Evolutionary conservation across 2,113 vertebrate genomes (phyloP).

Genomic region (Ageneiosus marmoratus): DNA sequence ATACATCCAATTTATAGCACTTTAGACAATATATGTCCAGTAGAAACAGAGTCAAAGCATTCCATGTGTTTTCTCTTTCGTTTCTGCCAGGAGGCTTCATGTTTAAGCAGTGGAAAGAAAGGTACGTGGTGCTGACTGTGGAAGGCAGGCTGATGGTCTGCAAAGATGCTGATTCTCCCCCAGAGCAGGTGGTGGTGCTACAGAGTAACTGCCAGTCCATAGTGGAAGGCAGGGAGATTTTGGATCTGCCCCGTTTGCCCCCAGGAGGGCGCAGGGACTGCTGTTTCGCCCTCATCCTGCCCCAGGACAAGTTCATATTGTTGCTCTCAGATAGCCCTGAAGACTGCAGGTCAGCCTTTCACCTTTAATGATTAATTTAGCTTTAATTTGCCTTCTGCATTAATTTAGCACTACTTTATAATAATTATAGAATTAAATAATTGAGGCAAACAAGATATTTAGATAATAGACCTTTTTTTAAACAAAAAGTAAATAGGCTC

Average conservation of each 20-base stretch:
- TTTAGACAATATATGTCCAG: too few relatives aligned
- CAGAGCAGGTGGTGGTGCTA: constrained; percentile 74
- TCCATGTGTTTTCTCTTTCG: neutral
- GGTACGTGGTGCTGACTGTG: constrained; percentile 72
- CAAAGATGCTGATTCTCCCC: constrained; percentile 70
- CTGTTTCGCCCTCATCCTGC: constrained; percentile 79
- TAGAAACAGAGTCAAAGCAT: neutral
- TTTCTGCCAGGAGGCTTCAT: constrained; percentile 75
- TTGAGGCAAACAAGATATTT: neutral
- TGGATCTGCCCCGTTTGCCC: constrained; percentile 76
- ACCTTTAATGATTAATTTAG: too few relatives aligned
- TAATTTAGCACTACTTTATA: neutral
- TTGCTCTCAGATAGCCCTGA: constrained; percentile 72
- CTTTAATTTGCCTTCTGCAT: neutral
- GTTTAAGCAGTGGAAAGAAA: constrained; percentile 85
- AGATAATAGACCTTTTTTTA: neutral
- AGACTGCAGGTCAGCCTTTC: constrained; percentile 75
- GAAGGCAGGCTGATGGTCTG: constrained; percentile 78
- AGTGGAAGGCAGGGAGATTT: constrained; percentile 74
- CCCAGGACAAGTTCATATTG: constrained; percentile 74
- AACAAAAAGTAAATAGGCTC: neutral
- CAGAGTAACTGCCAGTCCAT: constrained; percentile 70
- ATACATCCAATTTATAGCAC: neutral
- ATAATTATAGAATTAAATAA: neutral
- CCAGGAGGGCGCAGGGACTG: constrained; percentile 74